Base-by-base conservation (phyloP, 1,140 invertebrate species). In the Euglossa dilemma region DNA sequence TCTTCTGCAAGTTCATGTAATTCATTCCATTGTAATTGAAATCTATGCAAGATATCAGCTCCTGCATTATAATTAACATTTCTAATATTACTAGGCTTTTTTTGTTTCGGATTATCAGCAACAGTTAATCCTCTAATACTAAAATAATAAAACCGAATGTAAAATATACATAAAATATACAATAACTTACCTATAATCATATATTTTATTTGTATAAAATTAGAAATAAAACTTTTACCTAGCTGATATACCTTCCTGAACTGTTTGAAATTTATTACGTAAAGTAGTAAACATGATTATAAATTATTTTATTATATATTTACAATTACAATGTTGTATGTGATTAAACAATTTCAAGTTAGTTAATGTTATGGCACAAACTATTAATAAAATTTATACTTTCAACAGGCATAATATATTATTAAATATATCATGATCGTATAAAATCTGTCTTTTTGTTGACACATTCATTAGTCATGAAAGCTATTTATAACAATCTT, bases 1-100 rank as follows among this genome's bases (percentile, higher is more conserved):
- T 95, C 94, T 90, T 97, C 96, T 59, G 95, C 95, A 23, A 95
- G 90, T 74, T 95, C 92, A 85, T 97, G 96, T 25, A 97, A 84
- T 82, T 96, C 95, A 85, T 95, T 95, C 96, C 96, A 97, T 71
- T 95, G 93, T 54, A 95, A 91, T 90, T 97, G 96, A 92, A 96
- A 97, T 85, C 95, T 95, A 83, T 95, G 93, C 43, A 96, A 91
- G 73, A 96, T 86, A 85, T 95, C 95, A 14, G 95, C 94, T 4
- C 96, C 96, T 52, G 95, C 95, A 91, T 96, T 93, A 71, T 95
- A 94, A 92, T 96, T 95, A 52, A 95, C 93, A 86, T 93, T 91
- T 79, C 90, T 86, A 28, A 74, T 18, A 80, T 90, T 92, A 5
- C 67, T 45, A 18, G 73, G 11, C 61, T 90, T 92, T 89, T 93